Evolutionary conservation across 2,113 vertebrate genomes (phyloP), one percentile per base, ranked within the genome.

Genomic region (Bufo bufo): DNA sequence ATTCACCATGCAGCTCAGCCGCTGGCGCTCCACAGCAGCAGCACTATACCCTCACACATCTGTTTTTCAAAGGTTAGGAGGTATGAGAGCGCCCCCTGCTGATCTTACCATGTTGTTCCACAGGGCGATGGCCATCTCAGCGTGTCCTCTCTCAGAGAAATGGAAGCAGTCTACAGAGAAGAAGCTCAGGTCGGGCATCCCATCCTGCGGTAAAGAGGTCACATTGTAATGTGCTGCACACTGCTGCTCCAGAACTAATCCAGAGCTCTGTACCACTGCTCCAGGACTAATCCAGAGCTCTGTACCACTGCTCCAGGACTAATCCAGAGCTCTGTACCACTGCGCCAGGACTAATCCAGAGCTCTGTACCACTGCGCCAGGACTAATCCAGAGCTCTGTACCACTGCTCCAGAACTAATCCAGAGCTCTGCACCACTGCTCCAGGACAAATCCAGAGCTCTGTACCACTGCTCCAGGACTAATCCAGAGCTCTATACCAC

Each of bases 21-120:
- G 33, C 33, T 33, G 33, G 33, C 33, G 33, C 33, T 33, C 33
- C 33, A 33, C 33, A 33, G 33, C 33, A 33, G 33, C 33, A 33
- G 33, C 33, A 33, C 33, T 33, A 33, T 33, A 33, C 33, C 33
- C 1, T 33, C 33, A 33, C 33, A 33, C 33, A 33, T 33, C 33
- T 33, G 33, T 33, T 33, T 33, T 33, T 33, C 33, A 33, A 33
- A 33, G 33, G 33, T 33, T 33, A 33, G 33, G 33, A 33, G 33
- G 33, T 2, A 13, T 11, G 1, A 50, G 14, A 49, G 47, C 72
- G 72, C 72, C 72, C 72, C 47, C 72, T 4, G 47, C 16, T 10
- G 72, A 4, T 50, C 93, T 94, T 92, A 99, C 98, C 98, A 99
- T 98, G 90, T 98, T 99, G 90, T 98, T 99, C 98, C 97, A 99